Evolutionary conservation across 92 coral and sea anemone genomes (phyloP), one percentile per base, ranked within the genome.

Genomic region (Parazoanthus swiftii): DNA sequence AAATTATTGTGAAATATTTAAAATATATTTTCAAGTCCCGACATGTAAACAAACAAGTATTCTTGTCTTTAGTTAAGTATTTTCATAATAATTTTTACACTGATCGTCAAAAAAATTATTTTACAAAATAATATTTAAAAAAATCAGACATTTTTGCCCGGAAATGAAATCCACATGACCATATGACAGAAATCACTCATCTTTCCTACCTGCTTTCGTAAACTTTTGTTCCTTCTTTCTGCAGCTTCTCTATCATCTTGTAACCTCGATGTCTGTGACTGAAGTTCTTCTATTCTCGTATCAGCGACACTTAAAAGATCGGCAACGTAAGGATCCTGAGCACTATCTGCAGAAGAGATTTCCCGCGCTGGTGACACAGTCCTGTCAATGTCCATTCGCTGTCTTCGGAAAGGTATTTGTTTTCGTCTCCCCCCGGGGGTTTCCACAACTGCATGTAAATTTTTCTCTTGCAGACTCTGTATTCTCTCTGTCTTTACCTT

Each of bases 391-490:
- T 97, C 99, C 99, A 97, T 97, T 85, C 99, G 92, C 80, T 97
- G 99, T 51, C 99, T 94, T 58, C 99, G 90, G 79, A 92, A 94
- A 0, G 99, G 99, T 70, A 97, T 91, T 81, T 97, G 99, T 82
- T 97, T 97, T 88, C 98, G 88, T 79, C 98, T 91, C 48, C 99
- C 99, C 38, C 99, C 99, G 0, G 99, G 99, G 54, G 99, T 97
- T 89, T 97, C 98, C 71, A 97, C 99, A 63, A 97, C 98, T n/a
- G 99, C 99, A 86, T 94, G 99, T 74, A 97, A 89, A 90, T 97
- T 97, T 89, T 93, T 95, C 90, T 97, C 99, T 54, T 97, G 99
- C 71, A 97, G 87, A 26, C 94, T 97, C 74, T 93, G 96, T 68
- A 97, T 97, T 81, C 98, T 93, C 74, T 93, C 94, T 48, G 99